phyloP scores from a whole-genome alignment of 2,888 invertebrate species.

The Cantharis nigra region DNA sequence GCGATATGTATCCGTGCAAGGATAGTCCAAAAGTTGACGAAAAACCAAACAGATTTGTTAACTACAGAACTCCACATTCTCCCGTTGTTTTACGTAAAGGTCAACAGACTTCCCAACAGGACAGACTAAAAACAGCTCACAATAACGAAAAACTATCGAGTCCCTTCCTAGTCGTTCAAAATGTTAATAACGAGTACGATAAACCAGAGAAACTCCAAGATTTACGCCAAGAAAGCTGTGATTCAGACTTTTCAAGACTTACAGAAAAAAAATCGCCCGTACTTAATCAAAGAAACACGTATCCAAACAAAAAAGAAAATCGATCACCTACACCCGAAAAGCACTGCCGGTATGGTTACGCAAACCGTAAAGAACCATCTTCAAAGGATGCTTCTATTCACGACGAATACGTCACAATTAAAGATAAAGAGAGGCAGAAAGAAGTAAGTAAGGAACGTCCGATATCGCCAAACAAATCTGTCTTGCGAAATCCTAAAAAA shows the following conservation, averaged over 20 bases:
- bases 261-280: constrained; percentile 6
- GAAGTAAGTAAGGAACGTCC: not conserved
- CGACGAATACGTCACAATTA: not conserved
- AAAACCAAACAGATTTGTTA: constrained; percentile 10
- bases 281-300: not conserved
- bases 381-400: not conserved
- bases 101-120: constrained; percentile 29
- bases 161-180: constrained; percentile 45
- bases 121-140: constrained; percentile 37
- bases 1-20: not conserved
- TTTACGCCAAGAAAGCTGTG: not conserved
- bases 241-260: not conserved
- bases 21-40: not conserved
- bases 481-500: constrained; percentile 51
- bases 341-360: not conserved
- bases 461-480: constrained; percentile 30
- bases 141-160: constrained; percentile 46
- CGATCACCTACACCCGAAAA: not conserved
- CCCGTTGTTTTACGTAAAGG: constrained; percentile 42
- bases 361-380: not conserved
- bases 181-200: not conserved
- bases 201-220: not conserved
- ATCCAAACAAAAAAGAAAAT: not conserved
- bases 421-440: not conserved
- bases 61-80: constrained; percentile 36